A percentile compares a stretch with the other conserved stretches of the same genome.
These are phyloP conservation scores for Leptopilina clavipes DNA, from an alignment of 1,140 invertebrate species.

Conservation along the genomic window DNA sequence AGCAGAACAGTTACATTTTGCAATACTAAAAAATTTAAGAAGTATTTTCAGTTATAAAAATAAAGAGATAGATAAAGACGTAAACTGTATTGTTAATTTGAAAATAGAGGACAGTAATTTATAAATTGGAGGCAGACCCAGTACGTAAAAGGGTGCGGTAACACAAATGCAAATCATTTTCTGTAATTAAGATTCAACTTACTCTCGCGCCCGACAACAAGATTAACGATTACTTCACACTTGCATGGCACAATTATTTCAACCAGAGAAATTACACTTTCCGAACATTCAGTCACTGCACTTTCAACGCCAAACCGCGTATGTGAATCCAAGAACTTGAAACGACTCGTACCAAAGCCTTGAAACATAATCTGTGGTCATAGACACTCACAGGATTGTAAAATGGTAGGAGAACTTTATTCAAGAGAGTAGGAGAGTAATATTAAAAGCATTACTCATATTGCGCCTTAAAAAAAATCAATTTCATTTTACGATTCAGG, in stretches of 20 bases:
- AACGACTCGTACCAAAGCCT: background rate
- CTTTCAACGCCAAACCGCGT: constrained; percentile 3
- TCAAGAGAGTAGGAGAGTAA: background rate
- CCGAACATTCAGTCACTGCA: background rate
- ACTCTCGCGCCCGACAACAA: constrained; percentile 50
- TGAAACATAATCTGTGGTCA: constrained; percentile 15
- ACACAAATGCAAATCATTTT: constrained; percentile 59
- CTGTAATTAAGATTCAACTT: constrained; percentile 64
- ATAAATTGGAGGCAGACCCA: background rate
- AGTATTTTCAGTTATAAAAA: too few relatives aligned
- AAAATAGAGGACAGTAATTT: background rate
- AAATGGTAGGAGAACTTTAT: background rate
- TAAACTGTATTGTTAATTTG: background rate
- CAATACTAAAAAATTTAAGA: too few relatives aligned
- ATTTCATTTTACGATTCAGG: background rate
- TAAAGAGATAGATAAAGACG: too few relatives aligned
- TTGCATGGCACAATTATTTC: constrained; percentile 40
- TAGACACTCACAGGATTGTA: background rate
- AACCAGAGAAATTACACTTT: constrained; percentile 4
- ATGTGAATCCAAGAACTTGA: constrained; percentile 3
- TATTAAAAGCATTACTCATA: background rate
- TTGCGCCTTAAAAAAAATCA: background rate
- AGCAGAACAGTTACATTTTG: too few relatives aligned
- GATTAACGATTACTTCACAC: constrained; percentile 64
- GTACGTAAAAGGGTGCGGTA: background rate